A percentile compares a stretch with the other conserved stretches of the same genome.
Conservation (phyloP, 2,113 vertebrate species). For the Tragelaphus strepsiceros region DNA sequence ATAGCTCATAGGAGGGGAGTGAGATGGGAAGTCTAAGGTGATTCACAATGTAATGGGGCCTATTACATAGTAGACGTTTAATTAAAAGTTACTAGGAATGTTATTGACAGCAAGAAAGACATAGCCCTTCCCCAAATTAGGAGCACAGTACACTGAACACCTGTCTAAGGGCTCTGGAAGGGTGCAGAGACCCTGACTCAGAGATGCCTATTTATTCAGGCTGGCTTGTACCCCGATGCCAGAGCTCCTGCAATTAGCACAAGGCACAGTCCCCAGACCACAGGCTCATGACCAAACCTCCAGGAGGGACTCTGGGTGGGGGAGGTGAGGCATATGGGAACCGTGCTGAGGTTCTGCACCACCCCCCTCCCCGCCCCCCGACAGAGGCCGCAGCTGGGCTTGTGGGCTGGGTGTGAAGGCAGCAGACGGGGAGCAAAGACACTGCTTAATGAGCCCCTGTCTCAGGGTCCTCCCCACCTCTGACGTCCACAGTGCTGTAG, state of each 20-base stretch:
- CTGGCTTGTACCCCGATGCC: accelerated
- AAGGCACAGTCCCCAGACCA: not conserved
- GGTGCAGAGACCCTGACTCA: not conserved
- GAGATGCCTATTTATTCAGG: not conserved
- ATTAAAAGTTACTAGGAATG: not conserved
- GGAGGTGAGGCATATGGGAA: accelerated
- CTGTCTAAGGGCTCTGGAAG: not conserved
- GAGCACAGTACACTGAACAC: accelerated
- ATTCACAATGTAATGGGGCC: accelerated
- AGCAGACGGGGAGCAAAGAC: not conserved
- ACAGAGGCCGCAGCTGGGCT: not conserved
- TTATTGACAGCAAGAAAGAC: not conserved
- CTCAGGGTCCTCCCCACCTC: not conserved
- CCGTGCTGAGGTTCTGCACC: not conserved
- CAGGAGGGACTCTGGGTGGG: not conserved
- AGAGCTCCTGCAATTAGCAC: not conserved
- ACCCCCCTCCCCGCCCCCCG: not conserved
- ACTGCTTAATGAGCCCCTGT: accelerated
- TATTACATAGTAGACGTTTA: not conserved
- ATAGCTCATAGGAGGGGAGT: not conserved
- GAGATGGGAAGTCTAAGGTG: not conserved
- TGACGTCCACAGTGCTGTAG: accelerated
- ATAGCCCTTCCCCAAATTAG: not conserved
- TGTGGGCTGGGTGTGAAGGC: not conserved
- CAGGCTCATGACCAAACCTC: not conserved